Evolutionary conservation across 2,888 invertebrate genomes (phyloP).

Genomic region (Norana najaformis): DNA sequence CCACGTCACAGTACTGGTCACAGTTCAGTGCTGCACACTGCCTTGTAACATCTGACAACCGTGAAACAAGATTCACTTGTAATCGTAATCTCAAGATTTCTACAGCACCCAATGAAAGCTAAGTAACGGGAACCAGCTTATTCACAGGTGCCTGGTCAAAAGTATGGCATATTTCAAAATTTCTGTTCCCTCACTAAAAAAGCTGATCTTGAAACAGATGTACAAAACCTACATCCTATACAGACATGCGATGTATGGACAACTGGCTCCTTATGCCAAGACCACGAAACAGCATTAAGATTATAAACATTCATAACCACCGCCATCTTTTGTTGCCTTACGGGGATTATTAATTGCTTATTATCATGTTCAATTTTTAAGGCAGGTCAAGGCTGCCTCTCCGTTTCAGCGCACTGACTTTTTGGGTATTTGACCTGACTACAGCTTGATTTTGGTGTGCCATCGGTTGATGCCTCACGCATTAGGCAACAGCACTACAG

Average conservation of each 20-base stretch:
- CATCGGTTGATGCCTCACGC: too few relatives aligned
- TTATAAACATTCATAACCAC: neutral
- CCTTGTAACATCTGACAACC: neutral
- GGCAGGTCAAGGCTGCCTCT: too few relatives aligned
- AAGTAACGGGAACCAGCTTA: too few relatives aligned
- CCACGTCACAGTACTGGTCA: conserved; percentile 37
- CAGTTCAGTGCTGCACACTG: conserved; percentile 35
- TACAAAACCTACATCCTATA: neutral
- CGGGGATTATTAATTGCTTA: neutral
- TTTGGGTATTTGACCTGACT: too few relatives aligned
- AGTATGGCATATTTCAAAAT: neutral
- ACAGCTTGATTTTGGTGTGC: too few relatives aligned
- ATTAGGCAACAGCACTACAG: too few relatives aligned
- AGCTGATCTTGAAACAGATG: neutral
- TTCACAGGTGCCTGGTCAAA: too few relatives aligned
- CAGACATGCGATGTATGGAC: too few relatives aligned
- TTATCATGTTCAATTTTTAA: neutral
- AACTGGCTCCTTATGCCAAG: neutral
- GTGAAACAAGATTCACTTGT: neutral
- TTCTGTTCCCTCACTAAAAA: neutral
- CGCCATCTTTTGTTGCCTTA: neutral
- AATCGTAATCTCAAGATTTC: too few relatives aligned
- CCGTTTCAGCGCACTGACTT: too few relatives aligned
- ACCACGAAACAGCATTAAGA: neutral
- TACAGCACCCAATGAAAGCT: too few relatives aligned